These are phyloP conservation scores for Semibalanus balanoides DNA, from an alignment of 1,140 invertebrate species.

Conservation along the genomic window DNA sequence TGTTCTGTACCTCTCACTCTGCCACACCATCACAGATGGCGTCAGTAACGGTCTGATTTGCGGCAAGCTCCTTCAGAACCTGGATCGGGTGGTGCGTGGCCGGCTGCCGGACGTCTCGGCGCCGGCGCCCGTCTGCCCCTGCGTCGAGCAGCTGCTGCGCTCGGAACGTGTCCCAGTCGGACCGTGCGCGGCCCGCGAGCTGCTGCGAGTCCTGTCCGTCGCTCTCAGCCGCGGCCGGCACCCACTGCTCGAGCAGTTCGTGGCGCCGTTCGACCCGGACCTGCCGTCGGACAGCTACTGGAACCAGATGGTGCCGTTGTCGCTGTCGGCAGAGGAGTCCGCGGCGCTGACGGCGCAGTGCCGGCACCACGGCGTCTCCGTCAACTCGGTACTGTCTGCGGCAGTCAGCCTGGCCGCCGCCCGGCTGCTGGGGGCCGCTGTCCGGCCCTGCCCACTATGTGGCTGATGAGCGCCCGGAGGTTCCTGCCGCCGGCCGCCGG, in stretches of 20 bases:
- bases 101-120: no score
- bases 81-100: not conserved
- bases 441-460: not conserved
- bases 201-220: not conserved
- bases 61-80: not conserved
- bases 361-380: not conserved
- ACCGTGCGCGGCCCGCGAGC: no score
- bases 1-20: not conserved
- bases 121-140: not conserved
- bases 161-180: not conserved
- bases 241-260: not conserved
- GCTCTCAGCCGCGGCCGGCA: not conserved
- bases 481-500: not conserved
- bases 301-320: not conserved
- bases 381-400: not conserved
- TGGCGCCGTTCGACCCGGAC: not conserved
- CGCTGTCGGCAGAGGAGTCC: not conserved
- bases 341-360: not conserved
- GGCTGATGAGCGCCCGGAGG: not conserved
- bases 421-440: not conserved
- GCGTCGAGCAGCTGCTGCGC: not conserved
- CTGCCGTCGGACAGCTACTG: not conserved
- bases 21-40: not conserved
- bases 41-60: not conserved
- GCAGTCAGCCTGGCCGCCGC: not conserved